These are phyloP conservation scores for Sicus ferrugineus DNA, from an alignment of 2,888 invertebrate genomes.

Conservation along the genomic window DNA sequence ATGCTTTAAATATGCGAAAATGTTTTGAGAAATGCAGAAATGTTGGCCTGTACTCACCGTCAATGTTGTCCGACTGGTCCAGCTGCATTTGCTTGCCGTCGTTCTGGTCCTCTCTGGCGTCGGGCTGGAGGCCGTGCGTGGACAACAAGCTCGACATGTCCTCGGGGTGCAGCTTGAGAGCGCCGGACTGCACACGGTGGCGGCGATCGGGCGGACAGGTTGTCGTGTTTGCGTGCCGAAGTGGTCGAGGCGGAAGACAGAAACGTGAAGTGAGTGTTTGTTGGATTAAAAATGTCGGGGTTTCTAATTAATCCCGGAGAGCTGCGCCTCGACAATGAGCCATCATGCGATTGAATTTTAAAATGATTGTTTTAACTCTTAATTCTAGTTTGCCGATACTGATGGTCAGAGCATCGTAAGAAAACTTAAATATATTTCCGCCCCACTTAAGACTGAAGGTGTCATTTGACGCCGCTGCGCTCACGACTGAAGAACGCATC, in stretches of 20 bases:
- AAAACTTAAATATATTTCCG: too few relatives aligned
- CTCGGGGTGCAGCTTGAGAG: conserved; percentile 66
- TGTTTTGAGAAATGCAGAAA: neutral
- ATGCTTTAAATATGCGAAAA: neutral
- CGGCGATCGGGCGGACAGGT: too few relatives aligned
- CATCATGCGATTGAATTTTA: too few relatives aligned
- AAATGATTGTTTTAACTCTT: too few relatives aligned
- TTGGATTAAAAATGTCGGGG: too few relatives aligned
- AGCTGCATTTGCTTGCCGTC: conserved; percentile 69
- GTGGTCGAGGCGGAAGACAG: neutral
- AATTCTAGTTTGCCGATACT: too few relatives aligned
- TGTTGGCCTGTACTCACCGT: conserved; percentile 70
- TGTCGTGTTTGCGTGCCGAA: neutral
- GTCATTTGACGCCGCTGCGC: too few relatives aligned
- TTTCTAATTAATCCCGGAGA: too few relatives aligned
- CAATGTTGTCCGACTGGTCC: conserved; percentile 77
- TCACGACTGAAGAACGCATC: too few relatives aligned
- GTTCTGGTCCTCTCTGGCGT: conserved; percentile 69
- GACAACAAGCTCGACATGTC: conserved; percentile 72
- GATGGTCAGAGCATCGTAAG: too few relatives aligned
- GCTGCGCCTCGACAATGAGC: too few relatives aligned
- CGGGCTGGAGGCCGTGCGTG: conserved; percentile 68
- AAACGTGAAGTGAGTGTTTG: conserved; percentile 10
- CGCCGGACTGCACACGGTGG: conserved; percentile 47
- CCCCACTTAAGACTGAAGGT: too few relatives aligned